Percentiles rank a stretch among this genome's conserved stretches.
Conservation (phyloP, 2,113 vertebrate species). For the Larimichthys polyactis region DNA sequence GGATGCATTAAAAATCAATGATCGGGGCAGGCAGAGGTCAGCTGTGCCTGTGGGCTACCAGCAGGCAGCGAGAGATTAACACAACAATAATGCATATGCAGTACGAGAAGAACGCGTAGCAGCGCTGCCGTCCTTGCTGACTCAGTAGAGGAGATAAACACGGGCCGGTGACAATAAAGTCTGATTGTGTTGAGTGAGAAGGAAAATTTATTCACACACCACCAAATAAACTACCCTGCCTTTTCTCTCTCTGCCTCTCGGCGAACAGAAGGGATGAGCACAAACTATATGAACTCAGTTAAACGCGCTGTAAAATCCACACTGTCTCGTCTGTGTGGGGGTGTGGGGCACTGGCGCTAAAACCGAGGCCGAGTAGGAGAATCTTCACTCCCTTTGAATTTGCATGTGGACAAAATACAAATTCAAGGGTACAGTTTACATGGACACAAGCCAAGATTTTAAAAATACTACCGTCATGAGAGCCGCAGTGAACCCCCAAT, state of each 20-base stretch:
- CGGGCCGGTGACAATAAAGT: constrained; percentile 15
- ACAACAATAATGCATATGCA: constrained; percentile 36
- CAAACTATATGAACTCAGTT: neutral
- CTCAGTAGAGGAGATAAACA: constrained; percentile 33
- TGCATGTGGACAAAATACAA: neutral
- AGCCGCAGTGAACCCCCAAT: neutral
- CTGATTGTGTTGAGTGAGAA: constrained; percentile 3
- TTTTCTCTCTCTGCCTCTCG: neutral
- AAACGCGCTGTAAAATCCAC: neutral
- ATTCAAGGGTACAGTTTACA: neutral
- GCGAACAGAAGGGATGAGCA: neutral
- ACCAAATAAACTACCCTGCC: constrained; percentile 9
- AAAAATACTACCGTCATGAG: neutral
- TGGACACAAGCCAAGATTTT: neutral
- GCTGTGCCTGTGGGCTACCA: constrained; percentile 17
- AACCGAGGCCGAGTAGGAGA: neutral
- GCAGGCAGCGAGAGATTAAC: constrained; percentile 35
- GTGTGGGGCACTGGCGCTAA: neutral
- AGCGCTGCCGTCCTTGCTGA: constrained; percentile 21
- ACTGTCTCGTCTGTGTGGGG: neutral
- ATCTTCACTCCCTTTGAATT: neutral
- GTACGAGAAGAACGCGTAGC: constrained; percentile 26
- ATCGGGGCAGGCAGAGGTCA: constrained; percentile 32
- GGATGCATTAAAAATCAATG: constrained; percentile 10
- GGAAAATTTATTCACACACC: constrained; percentile 5